Base-by-base conservation (phyloP, 2,888 invertebrate genomes). In the Drosophila greeni region DNA sequence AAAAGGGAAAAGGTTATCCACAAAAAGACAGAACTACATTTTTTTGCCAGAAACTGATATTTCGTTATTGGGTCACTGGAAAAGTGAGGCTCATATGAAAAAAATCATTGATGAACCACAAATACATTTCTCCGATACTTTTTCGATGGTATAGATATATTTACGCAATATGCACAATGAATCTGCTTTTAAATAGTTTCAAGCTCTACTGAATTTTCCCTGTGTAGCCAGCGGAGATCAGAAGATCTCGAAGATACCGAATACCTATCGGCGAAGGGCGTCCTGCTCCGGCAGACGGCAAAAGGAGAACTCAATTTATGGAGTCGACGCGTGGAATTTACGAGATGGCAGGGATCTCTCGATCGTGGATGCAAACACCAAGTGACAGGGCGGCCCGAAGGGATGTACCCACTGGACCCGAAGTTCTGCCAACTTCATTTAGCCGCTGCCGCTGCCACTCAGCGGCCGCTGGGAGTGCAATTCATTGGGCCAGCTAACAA, bases 281-380 rank as follows among this genome's bases (percentile, higher is more conserved):
- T 58, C 62, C 59, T 45, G 18, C 29, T 60, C 62, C 57, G 40
- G 40, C 40, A 66, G 56, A 73, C 73, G 59, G 59, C 51, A 57
- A 39, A 68, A 53, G 53, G 43, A 74, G 73, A 75, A 77, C 77
- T 76, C 73, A 70, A 74, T 82, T 77, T 72, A 77, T 64, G 53
- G 43, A 48, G 72, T 43, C 66, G 78, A 76, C 73, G 72, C 68
- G 67, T 74, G 78, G 74, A 80, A 80, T 80, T 80, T 81, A 77
- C 73, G 75, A 72, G 70, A 26, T 11, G n/a, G 34, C 47, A 24
- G 39, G 20, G 43, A 43, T 58, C 64, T 49, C 43, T 26, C 29
- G 45, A 47, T 42, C 36, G 52, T 36, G 62, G 45, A 66, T 54
- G 66, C 66, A 61, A 74, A 76, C 56, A 47, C 59, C 66, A 69